phyloP scores from a whole-genome alignment of 2,888 invertebrate genomes.

The Cantharis rufa region DNA sequence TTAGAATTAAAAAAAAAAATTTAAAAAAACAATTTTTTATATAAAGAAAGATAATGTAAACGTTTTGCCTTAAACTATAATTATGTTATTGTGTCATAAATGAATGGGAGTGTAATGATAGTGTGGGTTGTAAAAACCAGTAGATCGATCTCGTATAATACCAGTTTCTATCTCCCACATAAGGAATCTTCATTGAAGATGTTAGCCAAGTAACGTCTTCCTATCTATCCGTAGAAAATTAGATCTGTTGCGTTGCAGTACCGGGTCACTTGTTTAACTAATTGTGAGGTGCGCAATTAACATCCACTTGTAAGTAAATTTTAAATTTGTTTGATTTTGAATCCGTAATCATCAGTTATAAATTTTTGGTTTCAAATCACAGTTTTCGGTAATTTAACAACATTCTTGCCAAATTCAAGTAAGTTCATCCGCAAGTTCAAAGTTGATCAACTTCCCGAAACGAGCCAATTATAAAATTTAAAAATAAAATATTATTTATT shows the following conservation, averaged over 20 bases:
- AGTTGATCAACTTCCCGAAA: neutral
- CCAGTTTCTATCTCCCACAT: constrained; percentile 13
- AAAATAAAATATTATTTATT: neutral
- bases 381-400: no score
- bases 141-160: constrained; percentile 6
- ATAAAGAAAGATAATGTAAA: neutral
- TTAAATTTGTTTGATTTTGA: neutral
- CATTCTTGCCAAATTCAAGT: neutral
- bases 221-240: neutral
- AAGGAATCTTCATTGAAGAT: constrained; percentile 11
- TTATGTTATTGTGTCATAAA: neutral
- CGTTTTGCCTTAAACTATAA: neutral
- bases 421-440: neutral
- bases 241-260: neutral
- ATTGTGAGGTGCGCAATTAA: neutral
- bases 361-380: neutral
- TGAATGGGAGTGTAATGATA: constrained; percentile 8
- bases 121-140: constrained; percentile 13
- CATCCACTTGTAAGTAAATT: neutral
- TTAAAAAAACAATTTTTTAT: no score
- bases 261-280: neutral
- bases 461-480: neutral
- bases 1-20: no score
- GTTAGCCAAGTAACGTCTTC: neutral
- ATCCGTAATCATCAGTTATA: neutral